Percentiles rank a stretch among this genome's conserved stretches.
Evolutionary conservation across 2,113 vertebrate genomes (phyloP).

Genomic region (Coracopsis vasa): DNA sequence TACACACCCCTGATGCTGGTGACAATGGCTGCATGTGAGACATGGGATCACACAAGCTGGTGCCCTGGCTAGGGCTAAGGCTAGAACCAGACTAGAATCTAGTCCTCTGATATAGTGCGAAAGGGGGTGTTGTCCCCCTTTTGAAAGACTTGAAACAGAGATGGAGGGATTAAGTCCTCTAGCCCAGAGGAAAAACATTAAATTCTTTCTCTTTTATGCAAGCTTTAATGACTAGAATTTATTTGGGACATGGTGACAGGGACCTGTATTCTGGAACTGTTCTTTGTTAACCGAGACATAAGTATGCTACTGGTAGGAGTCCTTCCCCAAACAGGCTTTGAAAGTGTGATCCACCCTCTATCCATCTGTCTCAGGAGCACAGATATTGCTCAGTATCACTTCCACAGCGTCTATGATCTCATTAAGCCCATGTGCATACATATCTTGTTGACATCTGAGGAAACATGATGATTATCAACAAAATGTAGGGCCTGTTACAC

Average conservation of each 20-base stretch:
- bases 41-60: fast-evolving
- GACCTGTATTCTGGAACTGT: not conserved
- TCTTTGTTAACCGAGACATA: not conserved
- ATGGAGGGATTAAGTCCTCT: not conserved
- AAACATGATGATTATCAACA: slow-evolving; percentile 64
- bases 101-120: not conserved
- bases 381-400: slow-evolving; percentile 25
- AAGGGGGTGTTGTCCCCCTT: not conserved
- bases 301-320: not conserved
- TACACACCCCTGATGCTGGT: fast-evolving
- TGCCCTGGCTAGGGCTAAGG: not conserved
- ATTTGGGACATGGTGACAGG: not conserved
- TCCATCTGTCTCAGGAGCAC: not conserved
- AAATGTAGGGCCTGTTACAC: slow-evolving; percentile 52
- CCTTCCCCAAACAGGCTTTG: not conserved
- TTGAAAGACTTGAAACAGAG: not conserved
- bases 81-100: not conserved
- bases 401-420: slow-evolving; percentile 30
- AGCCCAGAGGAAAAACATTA: not conserved
- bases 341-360: not conserved
- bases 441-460: slow-evolving; percentile 66
- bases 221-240: not conserved
- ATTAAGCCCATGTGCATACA: slow-evolving; percentile 42
- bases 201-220: not conserved
- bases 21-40: not conserved